Evolutionary conservation across 2,888 invertebrate species (phyloP).

Genomic region (Lithophane socia): DNA sequence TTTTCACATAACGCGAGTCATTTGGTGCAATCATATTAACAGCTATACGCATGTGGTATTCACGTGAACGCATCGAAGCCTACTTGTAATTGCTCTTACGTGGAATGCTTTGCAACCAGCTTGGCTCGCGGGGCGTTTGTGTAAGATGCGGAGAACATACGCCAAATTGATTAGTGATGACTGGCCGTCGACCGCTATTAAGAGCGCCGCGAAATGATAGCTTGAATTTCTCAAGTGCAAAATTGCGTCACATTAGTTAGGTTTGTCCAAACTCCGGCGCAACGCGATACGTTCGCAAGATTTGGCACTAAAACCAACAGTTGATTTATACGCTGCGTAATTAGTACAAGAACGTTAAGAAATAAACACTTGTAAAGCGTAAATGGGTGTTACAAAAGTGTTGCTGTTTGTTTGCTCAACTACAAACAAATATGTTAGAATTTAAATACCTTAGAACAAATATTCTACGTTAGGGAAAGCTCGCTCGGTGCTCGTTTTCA

Average conservation of each 20-base stretch:
- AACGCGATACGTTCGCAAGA: conserved; percentile 69
- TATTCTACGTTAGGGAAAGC: conserved; percentile 26
- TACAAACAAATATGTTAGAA: conserved; percentile 54
- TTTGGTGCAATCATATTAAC: background rate
- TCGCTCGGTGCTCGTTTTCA: conserved; percentile 31
- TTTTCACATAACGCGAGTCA: background rate
- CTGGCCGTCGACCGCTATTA: conserved; percentile 75
- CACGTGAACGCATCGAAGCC: conserved; percentile 35
- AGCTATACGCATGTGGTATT: conserved; percentile 17
- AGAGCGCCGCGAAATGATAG: conserved; percentile 71
- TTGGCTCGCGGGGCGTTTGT: conserved; percentile 58
- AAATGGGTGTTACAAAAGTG: conserved; percentile 67
- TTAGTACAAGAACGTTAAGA: conserved; percentile 77
- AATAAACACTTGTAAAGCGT: conserved; percentile 73
- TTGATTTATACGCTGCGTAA: conserved; percentile 75
- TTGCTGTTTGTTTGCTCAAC: conserved; percentile 65
- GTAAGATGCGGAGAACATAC: conserved; percentile 67
- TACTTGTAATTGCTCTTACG: conserved; percentile 61
- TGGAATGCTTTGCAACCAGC: conserved; percentile 54
- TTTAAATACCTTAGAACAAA: conserved; percentile 30
- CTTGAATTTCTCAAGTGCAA: conserved; percentile 75
- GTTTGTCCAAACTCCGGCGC: conserved; percentile 58
- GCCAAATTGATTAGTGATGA: conserved; percentile 77
- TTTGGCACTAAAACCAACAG: conserved; percentile 70
- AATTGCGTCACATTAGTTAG: conserved; percentile 73